Percentiles rank a stretch among this genome's conserved stretches.
Evolutionary conservation across 2,888 invertebrate genomes (phyloP).

Genomic region (Eupelmus urozonus): DNA sequence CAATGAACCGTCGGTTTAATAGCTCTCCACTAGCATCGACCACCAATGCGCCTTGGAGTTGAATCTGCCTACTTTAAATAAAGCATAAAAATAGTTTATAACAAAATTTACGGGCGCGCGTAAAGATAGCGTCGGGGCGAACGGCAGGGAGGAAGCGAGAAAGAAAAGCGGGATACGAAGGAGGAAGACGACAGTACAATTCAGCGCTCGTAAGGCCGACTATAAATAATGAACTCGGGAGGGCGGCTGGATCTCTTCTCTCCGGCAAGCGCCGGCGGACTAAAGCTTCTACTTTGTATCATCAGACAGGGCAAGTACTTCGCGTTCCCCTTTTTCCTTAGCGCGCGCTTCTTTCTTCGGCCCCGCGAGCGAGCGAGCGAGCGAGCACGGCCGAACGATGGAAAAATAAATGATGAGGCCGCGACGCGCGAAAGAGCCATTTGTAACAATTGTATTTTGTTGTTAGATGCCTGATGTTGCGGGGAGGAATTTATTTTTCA

Average conservation of each 20-base stretch:
- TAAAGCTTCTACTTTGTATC: slow-evolving; percentile 66
- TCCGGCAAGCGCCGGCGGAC: too few relatives aligned
- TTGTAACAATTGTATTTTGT: slow-evolving; percentile 47
- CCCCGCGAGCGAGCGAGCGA: too few relatives aligned
- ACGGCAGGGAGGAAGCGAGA: neutral
- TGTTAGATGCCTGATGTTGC: neutral
- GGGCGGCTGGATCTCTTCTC: neutral
- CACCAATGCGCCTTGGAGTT: neutral
- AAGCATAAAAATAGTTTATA: slow-evolving; percentile 50
- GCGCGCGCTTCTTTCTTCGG: neutral
- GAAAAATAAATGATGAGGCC: slow-evolving; percentile 51
- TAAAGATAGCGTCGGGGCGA: slow-evolving; percentile 3
- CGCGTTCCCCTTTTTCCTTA: neutral
- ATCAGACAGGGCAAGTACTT: slow-evolving; percentile 45
- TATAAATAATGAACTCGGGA: slow-evolving; percentile 70
- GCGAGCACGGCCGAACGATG: too few relatives aligned
- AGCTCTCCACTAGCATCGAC: neutral
- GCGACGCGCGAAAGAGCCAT: slow-evolving; percentile 10
- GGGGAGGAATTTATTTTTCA: slow-evolving; percentile 7
- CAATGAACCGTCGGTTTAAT: neutral
- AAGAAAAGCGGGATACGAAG: slow-evolving; percentile 9
- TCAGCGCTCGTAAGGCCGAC: slow-evolving; percentile 64
- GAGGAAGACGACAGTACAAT: slow-evolving; percentile 60
- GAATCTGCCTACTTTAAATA: slow-evolving; percentile 22
- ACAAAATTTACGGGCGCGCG: slow-evolving; percentile 37